Evolutionary conservation across 2,797 vertebrate genomes (phyloP), one percentile per base, ranked within the genome.

Genomic region (Ibycter americanus): DNA sequence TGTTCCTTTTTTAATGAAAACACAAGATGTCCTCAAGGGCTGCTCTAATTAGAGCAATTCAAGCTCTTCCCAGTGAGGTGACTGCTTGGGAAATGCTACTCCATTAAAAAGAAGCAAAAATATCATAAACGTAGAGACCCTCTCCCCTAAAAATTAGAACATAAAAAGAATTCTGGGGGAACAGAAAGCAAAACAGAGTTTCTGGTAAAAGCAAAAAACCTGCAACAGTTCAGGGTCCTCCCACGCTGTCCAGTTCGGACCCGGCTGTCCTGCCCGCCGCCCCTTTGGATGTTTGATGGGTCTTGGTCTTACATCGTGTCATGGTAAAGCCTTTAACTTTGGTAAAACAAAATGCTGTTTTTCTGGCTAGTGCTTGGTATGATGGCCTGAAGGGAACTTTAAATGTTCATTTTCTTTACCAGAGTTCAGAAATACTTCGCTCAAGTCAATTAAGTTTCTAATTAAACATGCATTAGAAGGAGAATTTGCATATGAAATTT

Each of bases 361-460:
- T 78, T 73, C 67, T 91, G 72, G 5, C 52, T 80, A 19, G 19
- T 27, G 40, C 61, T 86, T 74, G 56, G 81, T 77, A 55, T 6
- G 9, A 42, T n/a, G 16, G 79, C 72, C 79, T 34, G 85, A 38
- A 67, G 79, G 46, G 63, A 78, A 21, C 52, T 88, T 77, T 81
- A 78, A 89, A 70, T 49, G 68, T 67, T 95, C 67, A 56, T 70
- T 92, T 87, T 72, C 55, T 80, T 71, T 46, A 51, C 22, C 47
- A 74, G 72, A 73, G 65, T 76, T 91, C 93, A 93, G 82, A 89
- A 91, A 77, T n/a, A 55, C 47, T 85, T 79, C 70, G 63, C 66
- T 91, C 72, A 68, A 93, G 46, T 36, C 88, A 93, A 91, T 91
- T 90, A 90, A 61, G 36, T 63, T 94, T 86, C 93, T 90, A 91